These are phyloP conservation scores for Tupaia chinensis DNA, from an alignment of 2,113 vertebrate species.

Conservation along the genomic window DNA sequence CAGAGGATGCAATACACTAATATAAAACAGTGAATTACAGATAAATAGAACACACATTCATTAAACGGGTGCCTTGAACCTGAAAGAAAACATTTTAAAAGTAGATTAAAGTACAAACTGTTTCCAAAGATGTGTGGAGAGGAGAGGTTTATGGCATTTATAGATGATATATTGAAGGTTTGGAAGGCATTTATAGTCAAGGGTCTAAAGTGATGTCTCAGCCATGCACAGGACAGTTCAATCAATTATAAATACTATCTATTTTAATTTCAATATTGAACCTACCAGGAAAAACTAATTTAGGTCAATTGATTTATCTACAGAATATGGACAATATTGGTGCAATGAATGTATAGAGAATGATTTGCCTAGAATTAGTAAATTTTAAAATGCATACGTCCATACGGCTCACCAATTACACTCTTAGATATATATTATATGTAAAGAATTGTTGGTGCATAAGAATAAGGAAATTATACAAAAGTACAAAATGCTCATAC, in stretches of 20 bases:
- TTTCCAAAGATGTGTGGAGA: neutral
- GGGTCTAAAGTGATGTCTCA: neutral
- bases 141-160: neutral
- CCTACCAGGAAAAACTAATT: neutral
- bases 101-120: neutral
- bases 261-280: neutral
- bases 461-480: neutral
- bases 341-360: neutral
- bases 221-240: accelerated
- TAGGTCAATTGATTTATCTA: neutral
- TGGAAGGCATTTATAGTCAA: neutral
- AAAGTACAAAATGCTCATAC: neutral
- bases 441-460: neutral
- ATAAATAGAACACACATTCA: neutral
- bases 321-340: neutral
- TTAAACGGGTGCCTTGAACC: neutral
- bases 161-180: neutral
- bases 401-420: neutral
- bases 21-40: neutral
- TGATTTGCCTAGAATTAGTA: neutral
- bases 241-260: neutral
- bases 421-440: neutral
- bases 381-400: neutral
- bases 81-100: neutral
- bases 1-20: neutral